A percentile compares a stretch with the other conserved stretches of the same genome.
These are phyloP conservation scores for Sylvilagus bachmani DNA, from an alignment of 2,113 vertebrate species.

Conservation along the genomic window DNA sequence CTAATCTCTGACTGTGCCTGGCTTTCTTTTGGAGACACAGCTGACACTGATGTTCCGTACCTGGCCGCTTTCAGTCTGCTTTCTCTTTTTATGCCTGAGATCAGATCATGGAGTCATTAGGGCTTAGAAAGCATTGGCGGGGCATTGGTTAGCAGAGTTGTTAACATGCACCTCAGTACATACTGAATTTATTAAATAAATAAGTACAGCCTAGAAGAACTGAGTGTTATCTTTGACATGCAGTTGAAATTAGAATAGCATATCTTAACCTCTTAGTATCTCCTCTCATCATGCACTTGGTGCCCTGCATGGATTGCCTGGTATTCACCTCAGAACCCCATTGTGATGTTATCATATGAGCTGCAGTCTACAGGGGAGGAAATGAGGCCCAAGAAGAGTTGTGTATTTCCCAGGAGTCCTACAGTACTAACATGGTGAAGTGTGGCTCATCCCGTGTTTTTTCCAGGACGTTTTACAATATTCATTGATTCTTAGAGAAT, in stretches of 20 bases:
- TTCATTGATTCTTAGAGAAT: not conserved
- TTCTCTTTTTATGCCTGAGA: accelerated
- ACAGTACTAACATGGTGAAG: not conserved
- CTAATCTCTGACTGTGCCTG: not conserved
- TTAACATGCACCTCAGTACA: not conserved
- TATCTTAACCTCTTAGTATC: not conserved
- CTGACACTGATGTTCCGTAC: too few relatives aligned
- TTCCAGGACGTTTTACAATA: not conserved
- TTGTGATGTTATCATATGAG: not conserved
- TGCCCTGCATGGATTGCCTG: not conserved
- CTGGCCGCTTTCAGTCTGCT: not conserved
- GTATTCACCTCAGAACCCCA: not conserved
- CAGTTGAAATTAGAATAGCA: too few relatives aligned
- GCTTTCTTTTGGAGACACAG: accelerated
- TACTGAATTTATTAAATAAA: not conserved
- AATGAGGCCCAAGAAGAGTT: not conserved
- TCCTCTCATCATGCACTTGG: not conserved
- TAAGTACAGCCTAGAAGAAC: not conserved
- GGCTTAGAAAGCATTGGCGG: not conserved
- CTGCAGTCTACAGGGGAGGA: not conserved
- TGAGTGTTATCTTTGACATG: too few relatives aligned
- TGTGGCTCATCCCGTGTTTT: not conserved
- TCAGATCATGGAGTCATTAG: not conserved
- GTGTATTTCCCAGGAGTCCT: not conserved
- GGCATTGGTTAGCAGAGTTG: not conserved